Evolutionary conservation across 2,113 vertebrate species (phyloP), one percentile per base, ranked within the genome.

Genomic region (Nesoenas mayeri): DNA sequence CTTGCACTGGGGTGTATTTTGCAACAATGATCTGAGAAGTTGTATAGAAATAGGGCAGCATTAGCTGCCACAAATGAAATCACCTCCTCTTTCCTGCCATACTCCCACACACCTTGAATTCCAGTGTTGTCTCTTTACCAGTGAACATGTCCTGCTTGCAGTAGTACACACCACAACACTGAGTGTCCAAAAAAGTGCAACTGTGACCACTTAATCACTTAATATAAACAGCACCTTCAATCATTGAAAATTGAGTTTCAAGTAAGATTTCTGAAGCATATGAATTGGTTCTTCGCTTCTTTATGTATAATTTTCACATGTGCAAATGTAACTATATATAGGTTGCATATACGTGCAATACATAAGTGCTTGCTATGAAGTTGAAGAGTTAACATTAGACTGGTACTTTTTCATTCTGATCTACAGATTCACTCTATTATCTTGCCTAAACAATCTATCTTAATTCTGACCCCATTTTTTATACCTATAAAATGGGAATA

Each of bases 341-440:
- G 1, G 1, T 36, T 73, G 58, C 17, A 12, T 15, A 25, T 10
- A 29, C 0, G 0, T 25, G 2, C 11, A n/a, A 16, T 47, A 72
- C 21, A 9, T 5, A 15, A 22, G 3, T 75, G 11, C 19, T 86
- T 77, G 60, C 19, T 75, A 15, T 62, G 70, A 79, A 81, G 26
- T 73, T 64, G 31, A 67, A 40, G 13, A 31, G 4, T 38, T 31
- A 79, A 32, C 6, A 18, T 32, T 66, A n/a, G 42, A 32, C 31
- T 44, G 13, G 13, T 24, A 12, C 10, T 81, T 81, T 31, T 92
- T 77, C 16, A 51, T 74, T 82, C 25, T 38, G 29, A 4, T 42
- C 25, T 61, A 47, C 4, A 25, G 20, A 57, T 31, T 67, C 18
- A 36, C 29, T 91, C 9, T 53, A 5, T 69, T 82, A 50, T 51